These are phyloP conservation scores for Didymodactylos carnosus DNA, from an alignment of 2,888 invertebrate genomes.

Conservation along the genomic window DNA sequence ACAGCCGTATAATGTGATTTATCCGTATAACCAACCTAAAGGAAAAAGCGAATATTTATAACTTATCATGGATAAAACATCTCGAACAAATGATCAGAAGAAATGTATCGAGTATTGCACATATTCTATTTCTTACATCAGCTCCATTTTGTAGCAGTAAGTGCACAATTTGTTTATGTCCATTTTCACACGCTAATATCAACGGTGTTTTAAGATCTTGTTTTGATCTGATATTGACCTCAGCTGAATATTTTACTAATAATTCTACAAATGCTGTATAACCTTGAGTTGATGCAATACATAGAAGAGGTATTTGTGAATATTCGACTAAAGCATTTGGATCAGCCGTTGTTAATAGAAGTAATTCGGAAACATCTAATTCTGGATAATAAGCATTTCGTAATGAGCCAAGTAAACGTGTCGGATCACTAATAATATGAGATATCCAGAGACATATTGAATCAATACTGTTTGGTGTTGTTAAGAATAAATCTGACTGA, in stretches of 20 bases:
- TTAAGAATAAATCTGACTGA: not conserved
- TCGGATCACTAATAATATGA: not conserved
- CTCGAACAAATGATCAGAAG: not conserved
- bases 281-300: conserved; percentile 76
- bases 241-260: conserved; percentile 68
- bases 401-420: not conserved
- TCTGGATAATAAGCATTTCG: not conserved
- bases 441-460: not conserved
- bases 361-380: not conserved
- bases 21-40: not conserved
- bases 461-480: not conserved
- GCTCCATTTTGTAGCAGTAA: conserved; percentile 41
- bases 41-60: not conserved
- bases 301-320: conserved; percentile 50
- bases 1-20: not conserved
- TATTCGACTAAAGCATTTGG: not conserved
- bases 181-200: conserved; percentile 62
- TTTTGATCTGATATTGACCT: conserved; percentile 55
- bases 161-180: conserved; percentile 55
- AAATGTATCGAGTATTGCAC: too few species aligned
- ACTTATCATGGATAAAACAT: too few species aligned
- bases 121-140: too few species aligned
- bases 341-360: not conserved
- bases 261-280: conserved; percentile 71
- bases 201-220: conserved; percentile 69